A percentile compares a stretch with the other conserved stretches of the same genome.
Evolutionary conservation across 1,140 invertebrate species (phyloP).

Genomic region (Achatina immaculata): DNA sequence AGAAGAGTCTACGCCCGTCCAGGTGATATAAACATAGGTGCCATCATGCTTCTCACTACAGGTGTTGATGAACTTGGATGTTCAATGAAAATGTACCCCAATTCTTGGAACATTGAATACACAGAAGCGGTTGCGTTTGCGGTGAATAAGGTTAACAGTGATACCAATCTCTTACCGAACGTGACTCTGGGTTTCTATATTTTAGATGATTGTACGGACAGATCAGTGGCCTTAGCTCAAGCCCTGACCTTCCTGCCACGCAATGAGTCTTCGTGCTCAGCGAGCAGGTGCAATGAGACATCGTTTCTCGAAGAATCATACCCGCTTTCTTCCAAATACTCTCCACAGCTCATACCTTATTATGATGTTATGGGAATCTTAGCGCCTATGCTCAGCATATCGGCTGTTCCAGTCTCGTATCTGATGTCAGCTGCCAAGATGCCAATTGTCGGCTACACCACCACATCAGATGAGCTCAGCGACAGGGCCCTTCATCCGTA

Average conservation of each 20-base stretch:
- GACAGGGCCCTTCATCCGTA: constrained; percentile 47
- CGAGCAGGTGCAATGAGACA: too few relatives aligned
- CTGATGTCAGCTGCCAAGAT: constrained; percentile 77
- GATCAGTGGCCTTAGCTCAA: constrained; percentile 42
- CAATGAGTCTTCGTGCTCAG: neutral
- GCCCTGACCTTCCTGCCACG: constrained; percentile 47
- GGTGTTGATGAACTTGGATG: neutral
- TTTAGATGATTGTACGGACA: constrained; percentile 44
- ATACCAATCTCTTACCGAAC: constrained; percentile 40
- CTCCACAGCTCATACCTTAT: neutral
- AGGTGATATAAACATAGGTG: constrained; percentile 12
- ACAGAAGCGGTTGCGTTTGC: constrained; percentile 47
- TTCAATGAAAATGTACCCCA: neutral
- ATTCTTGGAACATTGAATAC: constrained; percentile 36
- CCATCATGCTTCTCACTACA: neutral
- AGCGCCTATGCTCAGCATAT: neutral
- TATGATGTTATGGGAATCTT: constrained; percentile 18
- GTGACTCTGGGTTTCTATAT: constrained; percentile 46
- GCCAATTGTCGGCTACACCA: constrained; percentile 72
- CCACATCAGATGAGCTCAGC: constrained; percentile 45
- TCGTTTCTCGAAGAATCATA: neutral
- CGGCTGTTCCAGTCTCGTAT: constrained; percentile 73
- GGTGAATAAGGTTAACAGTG: constrained; percentile 43
- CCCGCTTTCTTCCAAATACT: neutral
- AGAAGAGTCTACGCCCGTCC: neutral